A percentile compares a stretch with the other conserved stretches of the same genome.
These are phyloP conservation scores for Sebastes iracundus DNA, from an alignment of 2,797 vertebrate genomes.

Conservation along the genomic window DNA sequence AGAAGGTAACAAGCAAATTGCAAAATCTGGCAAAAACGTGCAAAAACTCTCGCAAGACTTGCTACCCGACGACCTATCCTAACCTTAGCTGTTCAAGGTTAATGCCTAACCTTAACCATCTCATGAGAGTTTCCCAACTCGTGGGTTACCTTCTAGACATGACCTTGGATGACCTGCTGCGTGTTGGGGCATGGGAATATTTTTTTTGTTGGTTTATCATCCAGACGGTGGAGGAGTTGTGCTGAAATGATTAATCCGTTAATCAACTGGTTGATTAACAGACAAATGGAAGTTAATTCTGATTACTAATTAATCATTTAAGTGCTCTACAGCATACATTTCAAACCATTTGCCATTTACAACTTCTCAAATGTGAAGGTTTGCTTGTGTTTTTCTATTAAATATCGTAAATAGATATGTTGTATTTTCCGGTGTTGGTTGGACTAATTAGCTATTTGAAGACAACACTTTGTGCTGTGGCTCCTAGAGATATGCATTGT, in stretches of 20 bases:
- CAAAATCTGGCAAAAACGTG: too few species aligned
- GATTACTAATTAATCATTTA: background rate
- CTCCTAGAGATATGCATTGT: rapidly evolving
- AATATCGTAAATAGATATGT: background rate
- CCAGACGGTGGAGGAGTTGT: background rate
- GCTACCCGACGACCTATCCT: too few species aligned
- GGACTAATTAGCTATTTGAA: background rate
- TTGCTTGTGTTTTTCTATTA: background rate
- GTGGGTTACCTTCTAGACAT: too few species aligned
- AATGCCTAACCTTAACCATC: too few species aligned
- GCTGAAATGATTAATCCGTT: background rate
- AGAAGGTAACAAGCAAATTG: too few species aligned
- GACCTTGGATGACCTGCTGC: background rate
- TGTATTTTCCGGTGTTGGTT: background rate
- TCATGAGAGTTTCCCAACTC: rapidly evolving
- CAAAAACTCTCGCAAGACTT: too few species aligned
- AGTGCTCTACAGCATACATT: too few species aligned
- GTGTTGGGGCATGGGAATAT: background rate
- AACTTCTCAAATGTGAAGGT: background rate
- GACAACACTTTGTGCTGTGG: too few species aligned
- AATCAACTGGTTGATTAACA: background rate
- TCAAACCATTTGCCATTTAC: too few species aligned
- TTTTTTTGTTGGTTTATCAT: background rate
- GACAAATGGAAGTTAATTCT: background rate
- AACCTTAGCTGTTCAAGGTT: too few species aligned